Percentiles rank a stretch among this genome's conserved stretches.
Conservation (phyloP, 92 coral and sea anemone species). For the Siderastrea radians region DNA sequence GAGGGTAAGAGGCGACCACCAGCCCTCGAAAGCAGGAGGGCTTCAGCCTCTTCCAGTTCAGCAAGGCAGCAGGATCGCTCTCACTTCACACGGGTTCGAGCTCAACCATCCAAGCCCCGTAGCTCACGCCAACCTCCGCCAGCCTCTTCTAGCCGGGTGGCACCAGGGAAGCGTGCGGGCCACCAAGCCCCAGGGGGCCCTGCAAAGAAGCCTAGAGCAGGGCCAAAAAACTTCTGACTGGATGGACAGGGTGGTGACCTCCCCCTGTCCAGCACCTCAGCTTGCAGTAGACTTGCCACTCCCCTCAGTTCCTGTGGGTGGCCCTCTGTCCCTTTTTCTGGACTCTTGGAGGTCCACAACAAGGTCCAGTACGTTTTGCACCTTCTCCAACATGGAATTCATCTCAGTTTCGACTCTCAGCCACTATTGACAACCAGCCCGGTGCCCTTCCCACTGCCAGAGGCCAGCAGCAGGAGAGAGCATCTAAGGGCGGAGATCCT, state of each 20-base stretch:
- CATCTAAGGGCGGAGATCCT: no score
- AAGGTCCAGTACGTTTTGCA: constrained; percentile 1
- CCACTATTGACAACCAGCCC: neutral
- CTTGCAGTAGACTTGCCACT: constrained; percentile 21
- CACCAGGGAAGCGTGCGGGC: neutral
- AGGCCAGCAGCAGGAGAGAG: no score
- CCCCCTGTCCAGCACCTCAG: constrained; percentile 29
- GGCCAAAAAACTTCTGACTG: neutral
- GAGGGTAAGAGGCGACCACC: constrained; percentile 1
- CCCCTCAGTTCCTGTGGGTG: constrained; percentile 22
- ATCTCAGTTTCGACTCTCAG: constrained; percentile 1
- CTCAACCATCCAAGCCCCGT: neutral
- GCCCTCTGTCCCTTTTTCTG: constrained; percentile 16
- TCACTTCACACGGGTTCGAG: neutral
- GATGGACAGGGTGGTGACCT: constrained; percentile 34
- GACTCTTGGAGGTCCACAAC: constrained; percentile 23
- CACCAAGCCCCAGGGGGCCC: neutral
- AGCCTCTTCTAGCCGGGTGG: neutral
- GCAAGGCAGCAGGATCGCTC: neutral
- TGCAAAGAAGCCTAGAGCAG: neutral
- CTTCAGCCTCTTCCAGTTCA: constrained; percentile 3
- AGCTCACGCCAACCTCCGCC: neutral
- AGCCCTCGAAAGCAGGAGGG: neutral
- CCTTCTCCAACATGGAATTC: constrained; percentile 40
- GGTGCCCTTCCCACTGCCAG: neutral